These are phyloP conservation scores for Phasianus colchicus DNA, from an alignment of 2,113 vertebrate species.

Conservation along the genomic window DNA sequence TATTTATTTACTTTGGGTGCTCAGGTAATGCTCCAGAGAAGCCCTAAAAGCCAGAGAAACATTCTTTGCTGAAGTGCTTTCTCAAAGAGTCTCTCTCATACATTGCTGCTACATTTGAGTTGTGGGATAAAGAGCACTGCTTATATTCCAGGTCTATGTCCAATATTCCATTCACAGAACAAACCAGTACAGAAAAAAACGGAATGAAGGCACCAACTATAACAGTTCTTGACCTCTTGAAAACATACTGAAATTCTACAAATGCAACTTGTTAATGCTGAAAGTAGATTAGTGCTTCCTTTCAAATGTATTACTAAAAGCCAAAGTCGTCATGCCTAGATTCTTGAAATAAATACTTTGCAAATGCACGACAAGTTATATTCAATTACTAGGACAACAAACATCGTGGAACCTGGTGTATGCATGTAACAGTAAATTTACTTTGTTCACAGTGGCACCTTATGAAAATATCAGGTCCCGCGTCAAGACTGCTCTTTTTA, in stretches of 20 bases:
- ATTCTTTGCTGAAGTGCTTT: neutral
- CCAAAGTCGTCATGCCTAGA: neutral
- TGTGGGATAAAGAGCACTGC: neutral
- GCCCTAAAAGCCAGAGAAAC: neutral
- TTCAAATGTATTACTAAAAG: neutral
- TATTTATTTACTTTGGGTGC: neutral
- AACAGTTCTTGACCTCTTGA: neutral
- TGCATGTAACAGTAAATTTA: neutral
- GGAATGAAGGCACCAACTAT: neutral
- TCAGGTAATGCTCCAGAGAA: neutral
- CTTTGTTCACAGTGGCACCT: neutral
- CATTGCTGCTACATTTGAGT: neutral
- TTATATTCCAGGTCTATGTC: too few relatives aligned
- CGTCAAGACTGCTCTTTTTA: neutral
- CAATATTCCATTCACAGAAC: neutral
- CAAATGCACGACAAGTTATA: neutral
- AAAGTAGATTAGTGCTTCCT: neutral
- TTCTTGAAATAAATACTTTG: neutral
- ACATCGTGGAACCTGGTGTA: neutral
- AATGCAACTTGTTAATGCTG: neutral
- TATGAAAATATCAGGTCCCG: neutral
- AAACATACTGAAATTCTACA: neutral
- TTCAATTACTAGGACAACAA: neutral
- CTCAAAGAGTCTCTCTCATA: neutral
- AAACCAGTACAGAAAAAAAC: neutral